Evolutionary conservation across 2,888 invertebrate species (phyloP).

Genomic region (Thera britannica): DNA sequence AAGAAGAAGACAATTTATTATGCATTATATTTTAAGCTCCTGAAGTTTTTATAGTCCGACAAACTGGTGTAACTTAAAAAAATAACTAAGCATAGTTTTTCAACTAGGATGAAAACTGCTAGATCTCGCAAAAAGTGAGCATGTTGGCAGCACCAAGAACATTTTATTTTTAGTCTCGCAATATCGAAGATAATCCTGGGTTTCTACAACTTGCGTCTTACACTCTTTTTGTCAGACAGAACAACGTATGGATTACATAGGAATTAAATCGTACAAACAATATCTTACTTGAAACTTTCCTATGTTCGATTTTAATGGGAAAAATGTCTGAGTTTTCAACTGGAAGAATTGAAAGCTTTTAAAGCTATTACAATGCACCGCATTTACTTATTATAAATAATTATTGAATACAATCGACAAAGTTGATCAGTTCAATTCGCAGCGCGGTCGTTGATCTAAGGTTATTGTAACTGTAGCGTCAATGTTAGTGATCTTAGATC

Average conservation of each 20-base stretch:
- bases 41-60: too few relatives aligned
- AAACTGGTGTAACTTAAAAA: too few relatives aligned
- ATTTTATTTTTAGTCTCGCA: constrained; percentile 59
- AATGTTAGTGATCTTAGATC: too few relatives aligned
- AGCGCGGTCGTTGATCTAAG: too few relatives aligned
- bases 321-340: constrained; percentile 1
- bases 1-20: too few relatives aligned
- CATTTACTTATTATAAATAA: neutral
- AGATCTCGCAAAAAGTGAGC: constrained; percentile 7
- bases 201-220: constrained; percentile 57
- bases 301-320: constrained; percentile 23
- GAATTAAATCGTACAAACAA: constrained; percentile 46
- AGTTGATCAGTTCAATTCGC: too few relatives aligned
- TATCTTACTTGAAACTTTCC: constrained; percentile 40
- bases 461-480: too few relatives aligned
- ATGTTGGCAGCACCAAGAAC: constrained; percentile 41
- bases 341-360: neutral
- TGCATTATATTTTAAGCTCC: too few relatives aligned
- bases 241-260: constrained; percentile 51
- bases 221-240: constrained; percentile 48
- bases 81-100: too few relatives aligned
- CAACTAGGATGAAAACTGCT: neutral
- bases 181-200: constrained; percentile 63
- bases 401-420: neutral
- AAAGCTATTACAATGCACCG: neutral